phyloP scores from a whole-genome alignment of 2,113 vertebrate species.

The Ciconia boyciana region DNA sequence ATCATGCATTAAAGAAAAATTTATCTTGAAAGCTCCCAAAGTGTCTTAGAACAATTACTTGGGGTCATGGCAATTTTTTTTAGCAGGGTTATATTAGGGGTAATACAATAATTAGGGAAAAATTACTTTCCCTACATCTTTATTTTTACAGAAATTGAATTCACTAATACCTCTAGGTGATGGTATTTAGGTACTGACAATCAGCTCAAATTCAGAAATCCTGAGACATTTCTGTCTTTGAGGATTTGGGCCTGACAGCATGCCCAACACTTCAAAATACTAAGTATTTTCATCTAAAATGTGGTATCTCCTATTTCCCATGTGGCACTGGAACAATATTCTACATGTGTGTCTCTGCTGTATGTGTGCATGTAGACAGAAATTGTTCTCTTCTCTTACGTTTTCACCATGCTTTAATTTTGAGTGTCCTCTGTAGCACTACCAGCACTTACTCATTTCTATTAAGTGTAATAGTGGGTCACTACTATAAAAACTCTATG shows the following conservation, averaged over 20 bases:
- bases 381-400: not conserved
- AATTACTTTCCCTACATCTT: not conserved
- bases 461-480: not conserved
- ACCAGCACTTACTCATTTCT: not conserved
- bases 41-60: not conserved
- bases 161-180: not conserved
- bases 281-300: not conserved
- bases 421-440: no score
- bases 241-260: not conserved
- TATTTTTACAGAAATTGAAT: not conserved
- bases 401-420: not conserved
- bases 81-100: not conserved
- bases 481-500: no score
- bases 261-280: not conserved
- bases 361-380: not conserved
- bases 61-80: not conserved
- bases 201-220: not conserved
- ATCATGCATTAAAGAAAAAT: not conserved
- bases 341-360: not conserved
- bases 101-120: not conserved
- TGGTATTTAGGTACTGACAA: not conserved
- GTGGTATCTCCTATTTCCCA: not conserved
- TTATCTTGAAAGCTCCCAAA: not conserved
- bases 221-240: not conserved
- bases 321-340: not conserved